Percentiles rank a stretch among this genome's conserved stretches.
Evolutionary conservation across 1,140 invertebrate genomes (phyloP).

Genomic region (Tetranychus cinnabarinus): DNA sequence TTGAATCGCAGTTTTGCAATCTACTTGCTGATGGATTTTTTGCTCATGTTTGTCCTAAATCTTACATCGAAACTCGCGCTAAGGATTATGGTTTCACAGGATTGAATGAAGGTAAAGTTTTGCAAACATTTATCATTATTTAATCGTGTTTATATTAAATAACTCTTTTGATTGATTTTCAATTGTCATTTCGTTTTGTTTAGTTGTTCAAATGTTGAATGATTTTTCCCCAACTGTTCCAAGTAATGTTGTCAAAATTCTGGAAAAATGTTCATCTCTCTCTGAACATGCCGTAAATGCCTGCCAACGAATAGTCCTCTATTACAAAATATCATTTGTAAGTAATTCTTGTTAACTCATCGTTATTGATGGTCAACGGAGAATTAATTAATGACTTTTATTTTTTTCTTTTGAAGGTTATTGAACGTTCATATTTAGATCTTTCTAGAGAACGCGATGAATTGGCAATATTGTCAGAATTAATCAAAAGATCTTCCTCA

Average conservation of each 20-base stretch:
- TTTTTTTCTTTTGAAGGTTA: neutral
- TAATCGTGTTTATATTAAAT: neutral
- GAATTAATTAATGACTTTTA: neutral
- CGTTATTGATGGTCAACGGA: neutral
- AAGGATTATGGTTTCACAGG: neutral
- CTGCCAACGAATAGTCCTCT: conserved; percentile 1
- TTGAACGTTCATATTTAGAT: neutral
- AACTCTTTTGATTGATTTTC: too few relatives aligned
- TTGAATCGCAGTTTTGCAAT: neutral
- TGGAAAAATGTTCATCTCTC: neutral
- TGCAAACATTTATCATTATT: neutral
- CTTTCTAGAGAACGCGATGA: neutral
- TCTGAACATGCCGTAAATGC: conserved; percentile 1
- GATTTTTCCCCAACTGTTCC: neutral
- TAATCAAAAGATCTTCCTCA: neutral
- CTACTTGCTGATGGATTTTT: neutral
- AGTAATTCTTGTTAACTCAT: neutral
- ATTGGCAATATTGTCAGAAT: neutral
- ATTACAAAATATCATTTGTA: conserved; percentile 8
- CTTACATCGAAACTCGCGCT: neutral
- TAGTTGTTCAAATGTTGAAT: neutral
- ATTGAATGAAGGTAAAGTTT: neutral
- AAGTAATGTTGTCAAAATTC: neutral
- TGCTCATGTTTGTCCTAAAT: neutral
- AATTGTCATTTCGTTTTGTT: neutral